Percentiles rank a stretch among this genome's conserved stretches.
Conservation (phyloP, 2,888 invertebrate genomes). For the Megalurothrips usitatus region DNA sequence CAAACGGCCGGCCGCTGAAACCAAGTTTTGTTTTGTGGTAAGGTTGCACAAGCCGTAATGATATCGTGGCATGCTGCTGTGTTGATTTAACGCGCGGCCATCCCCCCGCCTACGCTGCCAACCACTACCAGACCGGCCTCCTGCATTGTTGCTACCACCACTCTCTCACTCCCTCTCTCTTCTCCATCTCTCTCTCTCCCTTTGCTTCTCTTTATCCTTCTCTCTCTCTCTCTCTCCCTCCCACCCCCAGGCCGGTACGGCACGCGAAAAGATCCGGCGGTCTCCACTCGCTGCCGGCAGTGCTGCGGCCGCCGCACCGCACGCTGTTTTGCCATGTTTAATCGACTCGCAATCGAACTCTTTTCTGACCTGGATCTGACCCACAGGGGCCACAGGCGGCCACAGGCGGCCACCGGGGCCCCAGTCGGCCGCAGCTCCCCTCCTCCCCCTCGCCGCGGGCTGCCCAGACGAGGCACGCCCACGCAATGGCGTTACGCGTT, state of each 20-base stretch:
- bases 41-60: slow-evolving; percentile 17
- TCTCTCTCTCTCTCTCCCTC: too few relatives aligned
- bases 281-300: not conserved
- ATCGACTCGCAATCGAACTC: slow-evolving; percentile 13
- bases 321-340: not conserved
- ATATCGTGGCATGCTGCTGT: slow-evolving; percentile 4
- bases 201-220: too few relatives aligned
- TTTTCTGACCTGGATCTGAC: slow-evolving; percentile 19
- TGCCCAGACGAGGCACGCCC: not conserved
- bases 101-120: not conserved
- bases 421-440: not conserved
- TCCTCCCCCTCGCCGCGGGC: not conserved
- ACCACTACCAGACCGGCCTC: too few relatives aligned
- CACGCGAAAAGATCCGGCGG: not conserved
- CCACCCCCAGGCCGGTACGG: too few relatives aligned
- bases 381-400: not conserved
- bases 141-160: too few relatives aligned
- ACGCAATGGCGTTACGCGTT: not conserved
- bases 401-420: not conserved
- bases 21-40: slow-evolving; percentile 3
- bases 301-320: not conserved
- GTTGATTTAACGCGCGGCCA: not conserved
- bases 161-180: too few relatives aligned
- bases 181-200: too few relatives aligned
- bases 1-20: not conserved